Conservation (phyloP, 2,888 invertebrate genomes). For the Lomographa bimaculata region DNA sequence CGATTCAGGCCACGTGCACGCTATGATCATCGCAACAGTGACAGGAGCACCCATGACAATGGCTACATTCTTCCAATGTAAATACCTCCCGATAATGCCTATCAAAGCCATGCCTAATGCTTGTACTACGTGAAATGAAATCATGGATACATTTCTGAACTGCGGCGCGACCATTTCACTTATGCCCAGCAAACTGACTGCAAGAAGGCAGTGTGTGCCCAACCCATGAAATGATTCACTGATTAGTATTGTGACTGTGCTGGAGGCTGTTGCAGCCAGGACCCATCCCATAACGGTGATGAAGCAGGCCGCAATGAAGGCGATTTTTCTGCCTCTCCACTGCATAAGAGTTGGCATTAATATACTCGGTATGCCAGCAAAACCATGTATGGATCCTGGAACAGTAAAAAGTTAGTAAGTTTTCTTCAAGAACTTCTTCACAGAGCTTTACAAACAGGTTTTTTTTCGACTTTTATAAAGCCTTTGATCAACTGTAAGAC, state of each 20-base stretch:
- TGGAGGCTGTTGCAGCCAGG: slow-evolving; percentile 18
- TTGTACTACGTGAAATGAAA: slow-evolving; percentile 12
- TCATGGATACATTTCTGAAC: slow-evolving; percentile 24
- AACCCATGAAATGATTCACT: slow-evolving; percentile 34
- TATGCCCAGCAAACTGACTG: slow-evolving; percentile 26
- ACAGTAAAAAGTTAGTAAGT: no score
- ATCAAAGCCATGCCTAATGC: slow-evolving; percentile 22
- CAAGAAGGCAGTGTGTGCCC: slow-evolving; percentile 25
- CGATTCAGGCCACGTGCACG: slow-evolving; percentile 33
- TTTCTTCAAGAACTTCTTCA: no score
- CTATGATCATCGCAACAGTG: slow-evolving; percentile 17
- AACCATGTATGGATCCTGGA: slow-evolving; percentile 36
- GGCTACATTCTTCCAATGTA: slow-evolving; percentile 32
- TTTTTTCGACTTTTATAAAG: no score
- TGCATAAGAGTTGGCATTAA: slow-evolving; percentile 36
- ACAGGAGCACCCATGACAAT: slow-evolving; percentile 27
- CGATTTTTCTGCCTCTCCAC: slow-evolving; percentile 31
- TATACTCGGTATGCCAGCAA: slow-evolving; percentile 35
- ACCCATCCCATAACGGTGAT: slow-evolving; percentile 29
- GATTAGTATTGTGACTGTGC: slow-evolving; percentile 15
- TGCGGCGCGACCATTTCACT: slow-evolving; percentile 33
- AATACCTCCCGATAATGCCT: slow-evolving; percentile 21
- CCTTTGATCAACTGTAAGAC: no score
- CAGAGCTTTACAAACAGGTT: neutral
- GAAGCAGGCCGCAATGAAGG: slow-evolving; percentile 29